Conservation (phyloP, 2,888 invertebrate genomes). For the Papilio protenor region DNA sequence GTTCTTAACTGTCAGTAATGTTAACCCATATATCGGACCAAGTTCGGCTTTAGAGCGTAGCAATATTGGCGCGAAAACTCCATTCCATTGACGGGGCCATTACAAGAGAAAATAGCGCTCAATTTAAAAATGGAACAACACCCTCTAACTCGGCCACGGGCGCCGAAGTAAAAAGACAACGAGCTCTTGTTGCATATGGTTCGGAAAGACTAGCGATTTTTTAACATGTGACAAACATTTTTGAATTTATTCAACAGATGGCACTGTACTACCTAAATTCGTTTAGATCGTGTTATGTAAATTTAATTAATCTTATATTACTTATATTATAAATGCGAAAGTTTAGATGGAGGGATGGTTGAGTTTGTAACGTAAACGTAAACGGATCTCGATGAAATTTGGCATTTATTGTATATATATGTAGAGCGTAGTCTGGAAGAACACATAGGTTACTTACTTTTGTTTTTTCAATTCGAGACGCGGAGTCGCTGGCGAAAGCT, state of each 20-base stretch:
- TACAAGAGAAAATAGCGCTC: slow-evolving; percentile 64
- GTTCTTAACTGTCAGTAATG: neutral
- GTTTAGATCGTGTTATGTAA: neutral
- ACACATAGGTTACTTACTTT: no score
- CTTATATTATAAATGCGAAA: no score
- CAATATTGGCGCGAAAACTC: slow-evolving; percentile 50
- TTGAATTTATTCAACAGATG: neutral
- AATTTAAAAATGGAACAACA: slow-evolving; percentile 79
- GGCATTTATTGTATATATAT: no score
- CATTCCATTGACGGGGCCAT: slow-evolving; percentile 56
- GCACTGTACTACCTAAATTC: neutral
- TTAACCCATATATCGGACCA: slow-evolving; percentile 27
- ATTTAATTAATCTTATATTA: neutral
- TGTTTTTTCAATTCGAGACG: no score
- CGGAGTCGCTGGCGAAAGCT: no score
- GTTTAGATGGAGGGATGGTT: no score
- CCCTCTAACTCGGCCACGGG: slow-evolving; percentile 82
- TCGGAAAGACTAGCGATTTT: slow-evolving; percentile 29
- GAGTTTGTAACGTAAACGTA: no score
- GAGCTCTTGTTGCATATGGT: slow-evolving; percentile 18
- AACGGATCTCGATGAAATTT: no score
- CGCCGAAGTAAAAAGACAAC: slow-evolving; percentile 75
- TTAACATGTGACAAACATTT: neutral
- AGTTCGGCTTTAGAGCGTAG: slow-evolving; percentile 25
- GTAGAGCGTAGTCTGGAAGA: no score